Conservation (phyloP, 2,888 invertebrate species). For the Lochmaea crataegi region DNA sequence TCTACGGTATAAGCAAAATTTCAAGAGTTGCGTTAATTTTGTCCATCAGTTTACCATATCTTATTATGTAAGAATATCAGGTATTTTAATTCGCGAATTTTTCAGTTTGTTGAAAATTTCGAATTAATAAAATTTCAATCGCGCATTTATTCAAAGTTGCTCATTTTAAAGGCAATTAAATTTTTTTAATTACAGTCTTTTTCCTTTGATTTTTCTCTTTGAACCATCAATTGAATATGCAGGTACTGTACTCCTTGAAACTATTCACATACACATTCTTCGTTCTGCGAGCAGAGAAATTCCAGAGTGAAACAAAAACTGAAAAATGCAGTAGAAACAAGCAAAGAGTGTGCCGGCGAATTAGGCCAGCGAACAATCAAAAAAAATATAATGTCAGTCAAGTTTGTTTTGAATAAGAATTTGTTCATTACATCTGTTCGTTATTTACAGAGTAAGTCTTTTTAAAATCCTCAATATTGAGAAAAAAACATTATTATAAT, state of each 20-base stretch:
- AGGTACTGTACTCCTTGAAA: constrained; percentile 16
- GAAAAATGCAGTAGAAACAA: constrained; percentile 23
- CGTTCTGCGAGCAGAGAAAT: constrained; percentile 44
- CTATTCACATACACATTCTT: constrained; percentile 29
- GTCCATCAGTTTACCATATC: no score
- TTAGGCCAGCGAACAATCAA: constrained; percentile 4
- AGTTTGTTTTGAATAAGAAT: neutral
- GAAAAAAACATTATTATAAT: neutral
- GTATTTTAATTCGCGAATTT: no score
- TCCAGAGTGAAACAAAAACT: constrained; percentile 24
- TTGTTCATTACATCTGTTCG: neutral
- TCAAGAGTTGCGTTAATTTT: no score
- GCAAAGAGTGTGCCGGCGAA: constrained; percentile 14
- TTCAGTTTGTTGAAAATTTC: neutral
- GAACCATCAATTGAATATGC: constrained; percentile 13
- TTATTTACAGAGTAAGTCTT: neutral
- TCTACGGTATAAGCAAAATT: no score
- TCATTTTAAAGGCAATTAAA: neutral
- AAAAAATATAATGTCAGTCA: neutral
- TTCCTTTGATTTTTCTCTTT: constrained; percentile 1
- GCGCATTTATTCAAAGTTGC: neutral
- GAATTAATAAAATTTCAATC: neutral
- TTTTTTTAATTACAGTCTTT: neutral
- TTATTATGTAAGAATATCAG: no score
- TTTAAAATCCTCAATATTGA: neutral